Conservation (phyloP, 2,113 vertebrate species). For the Peromyscus polionotus region DNA sequence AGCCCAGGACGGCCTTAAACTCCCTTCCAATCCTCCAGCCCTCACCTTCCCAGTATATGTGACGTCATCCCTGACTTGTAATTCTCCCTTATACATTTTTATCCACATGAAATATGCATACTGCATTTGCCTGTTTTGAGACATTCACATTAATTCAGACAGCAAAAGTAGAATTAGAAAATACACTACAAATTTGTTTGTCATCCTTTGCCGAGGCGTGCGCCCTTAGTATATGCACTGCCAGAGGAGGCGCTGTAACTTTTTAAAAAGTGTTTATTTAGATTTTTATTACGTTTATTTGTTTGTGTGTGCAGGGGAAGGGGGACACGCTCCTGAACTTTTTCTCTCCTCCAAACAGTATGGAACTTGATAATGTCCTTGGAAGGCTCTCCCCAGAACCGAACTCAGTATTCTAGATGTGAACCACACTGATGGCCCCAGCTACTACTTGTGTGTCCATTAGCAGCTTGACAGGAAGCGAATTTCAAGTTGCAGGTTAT, state of each 20-base stretch:
- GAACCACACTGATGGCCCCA: not conserved
- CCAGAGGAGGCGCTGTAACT: not conserved
- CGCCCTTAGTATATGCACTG: too few species aligned
- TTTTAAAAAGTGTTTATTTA: too few species aligned
- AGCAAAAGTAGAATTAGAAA: slow-evolving; percentile 57
- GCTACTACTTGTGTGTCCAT: not conserved
- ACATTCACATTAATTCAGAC: slow-evolving; percentile 31
- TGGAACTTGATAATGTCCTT: not conserved
- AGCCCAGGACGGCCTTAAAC: not conserved
- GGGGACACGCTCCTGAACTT: not conserved
- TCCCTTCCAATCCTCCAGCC: not conserved
- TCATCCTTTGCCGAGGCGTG: not conserved
- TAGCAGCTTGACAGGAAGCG: slow-evolving; percentile 14
- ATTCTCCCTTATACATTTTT: slow-evolving; percentile 77
- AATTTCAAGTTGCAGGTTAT: slow-evolving; percentile 12
- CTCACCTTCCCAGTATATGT: not conserved
- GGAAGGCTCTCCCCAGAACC: not conserved
- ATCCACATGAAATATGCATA: slow-evolving; percentile 32
- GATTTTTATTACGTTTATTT: not conserved
- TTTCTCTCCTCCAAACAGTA: slow-evolving; percentile 24
- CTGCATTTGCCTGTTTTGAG: slow-evolving; percentile 36
- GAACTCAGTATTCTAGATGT: slow-evolving; percentile 3
- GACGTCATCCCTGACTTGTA: not conserved
- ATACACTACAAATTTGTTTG: not conserved
- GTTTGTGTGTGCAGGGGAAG: not conserved